These are phyloP conservation scores for Callocephalon fimbriatum DNA, from an alignment of 2,113 vertebrate species.

Conservation along the genomic window DNA sequence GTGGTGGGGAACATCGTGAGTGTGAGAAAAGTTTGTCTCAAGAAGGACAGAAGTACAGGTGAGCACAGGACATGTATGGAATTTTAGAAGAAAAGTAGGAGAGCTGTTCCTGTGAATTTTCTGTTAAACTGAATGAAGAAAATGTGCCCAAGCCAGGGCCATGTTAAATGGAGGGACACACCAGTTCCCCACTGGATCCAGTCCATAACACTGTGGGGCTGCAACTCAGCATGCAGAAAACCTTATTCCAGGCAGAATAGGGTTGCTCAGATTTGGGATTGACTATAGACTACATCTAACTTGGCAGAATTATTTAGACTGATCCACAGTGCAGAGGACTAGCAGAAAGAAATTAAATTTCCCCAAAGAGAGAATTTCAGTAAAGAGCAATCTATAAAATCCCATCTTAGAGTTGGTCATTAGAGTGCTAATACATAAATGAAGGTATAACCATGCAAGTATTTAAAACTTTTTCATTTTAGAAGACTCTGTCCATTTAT, in stretches of 20 bases:
- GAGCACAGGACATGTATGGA: fast-evolving
- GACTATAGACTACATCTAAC: background rate
- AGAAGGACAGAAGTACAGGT: background rate
- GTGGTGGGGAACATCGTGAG: background rate
- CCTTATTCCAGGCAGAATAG: background rate
- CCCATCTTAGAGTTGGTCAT: background rate
- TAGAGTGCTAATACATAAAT: background rate
- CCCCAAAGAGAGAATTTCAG: background rate
- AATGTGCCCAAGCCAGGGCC: fast-evolving
- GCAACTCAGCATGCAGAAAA: background rate
- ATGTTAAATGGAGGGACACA: background rate
- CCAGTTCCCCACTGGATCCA: background rate
- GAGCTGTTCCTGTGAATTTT: background rate
- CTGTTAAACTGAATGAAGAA: background rate
- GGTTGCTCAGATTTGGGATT: background rate
- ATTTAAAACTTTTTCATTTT: background rate
- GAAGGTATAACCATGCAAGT: background rate
- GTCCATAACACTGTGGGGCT: fast-evolving
- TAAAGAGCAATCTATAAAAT: background rate
- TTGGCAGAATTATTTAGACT: background rate
- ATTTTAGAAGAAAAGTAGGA: background rate
- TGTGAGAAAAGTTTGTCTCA: background rate
- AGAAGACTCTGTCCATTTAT: background rate
- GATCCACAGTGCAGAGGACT: background rate
- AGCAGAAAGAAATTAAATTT: background rate